phyloP scores from a whole-genome alignment of 2,888 invertebrate species.

The Stenodema calcarata region DNA sequence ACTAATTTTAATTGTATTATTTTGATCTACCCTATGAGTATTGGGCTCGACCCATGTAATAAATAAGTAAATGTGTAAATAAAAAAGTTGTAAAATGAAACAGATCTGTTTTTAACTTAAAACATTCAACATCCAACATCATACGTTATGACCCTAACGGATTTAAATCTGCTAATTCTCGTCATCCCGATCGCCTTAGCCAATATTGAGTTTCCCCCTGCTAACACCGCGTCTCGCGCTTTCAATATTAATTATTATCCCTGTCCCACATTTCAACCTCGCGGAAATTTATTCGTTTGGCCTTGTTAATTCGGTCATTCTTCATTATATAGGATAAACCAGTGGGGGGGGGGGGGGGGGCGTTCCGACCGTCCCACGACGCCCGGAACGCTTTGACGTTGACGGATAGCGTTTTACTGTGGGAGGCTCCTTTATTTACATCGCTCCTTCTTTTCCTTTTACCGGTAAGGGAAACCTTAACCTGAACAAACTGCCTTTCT shows the following conservation, averaged over 20 bases:
- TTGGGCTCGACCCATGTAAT: no score
- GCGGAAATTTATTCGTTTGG: background rate
- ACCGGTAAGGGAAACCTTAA: constrained; percentile 3
- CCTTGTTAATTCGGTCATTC: background rate
- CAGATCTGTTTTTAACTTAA: no score
- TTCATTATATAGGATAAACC: background rate
- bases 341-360: background rate
- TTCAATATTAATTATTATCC: background rate
- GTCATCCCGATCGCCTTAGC: background rate
- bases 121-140: no score
- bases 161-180: background rate
- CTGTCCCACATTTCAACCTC: background rate
- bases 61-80: no score
- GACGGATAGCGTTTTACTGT: background rate
- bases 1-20: no score
- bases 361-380: background rate
- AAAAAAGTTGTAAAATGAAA: no score
- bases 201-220: background rate
- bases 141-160: background rate
- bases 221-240: background rate
- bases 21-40: no score
- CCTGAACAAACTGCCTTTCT: constrained; percentile 32
- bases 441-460: background rate
- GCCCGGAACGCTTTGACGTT: background rate
- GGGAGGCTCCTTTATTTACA: constrained; percentile 6